Percentiles rank a stretch among this genome's conserved stretches.
Evolutionary conservation across 2,113 vertebrate genomes (phyloP).

Genomic region (Leiothrix lutea): DNA sequence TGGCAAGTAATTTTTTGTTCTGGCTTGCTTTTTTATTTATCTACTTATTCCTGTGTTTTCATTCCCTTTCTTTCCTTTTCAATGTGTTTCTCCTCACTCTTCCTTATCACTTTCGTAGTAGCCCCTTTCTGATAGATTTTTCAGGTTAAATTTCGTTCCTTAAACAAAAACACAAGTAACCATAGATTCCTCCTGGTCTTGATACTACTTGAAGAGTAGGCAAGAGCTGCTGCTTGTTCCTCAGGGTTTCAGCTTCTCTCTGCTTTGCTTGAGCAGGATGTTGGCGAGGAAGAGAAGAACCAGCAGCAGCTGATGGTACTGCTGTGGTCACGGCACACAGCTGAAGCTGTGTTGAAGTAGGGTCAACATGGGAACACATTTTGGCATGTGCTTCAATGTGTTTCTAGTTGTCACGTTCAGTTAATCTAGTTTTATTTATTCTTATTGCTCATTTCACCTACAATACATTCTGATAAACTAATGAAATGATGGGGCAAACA

Average conservation of each 20-base stretch:
- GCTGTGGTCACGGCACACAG: neutral
- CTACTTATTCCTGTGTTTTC: neutral
- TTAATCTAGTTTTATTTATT: neutral
- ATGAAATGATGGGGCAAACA: neutral
- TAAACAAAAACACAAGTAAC: neutral
- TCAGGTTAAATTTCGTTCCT: neutral
- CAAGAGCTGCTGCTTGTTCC: neutral
- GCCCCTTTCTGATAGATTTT: neutral
- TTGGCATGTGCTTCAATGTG: neutral
- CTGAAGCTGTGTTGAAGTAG: neutral
- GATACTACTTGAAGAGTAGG: neutral
- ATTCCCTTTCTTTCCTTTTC: neutral
- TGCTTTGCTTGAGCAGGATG: neutral
- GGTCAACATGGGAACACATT: neutral
- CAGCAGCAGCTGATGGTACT: neutral
- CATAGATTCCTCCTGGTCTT: neutral
- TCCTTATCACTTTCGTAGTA: neutral
- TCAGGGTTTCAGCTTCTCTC: neutral
- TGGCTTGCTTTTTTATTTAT: neutral
- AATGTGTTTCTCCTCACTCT: neutral
- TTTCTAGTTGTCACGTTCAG: neutral
- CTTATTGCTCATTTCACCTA: neutral
- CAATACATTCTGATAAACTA: neutral
- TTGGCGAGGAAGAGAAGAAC: neutral
- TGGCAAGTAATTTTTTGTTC: neutral